Percentiles rank a stretch among this genome's conserved stretches.
phyloP scores from a whole-genome alignment of 2,888 invertebrate genomes.

The Pediacus dermestoides region DNA sequence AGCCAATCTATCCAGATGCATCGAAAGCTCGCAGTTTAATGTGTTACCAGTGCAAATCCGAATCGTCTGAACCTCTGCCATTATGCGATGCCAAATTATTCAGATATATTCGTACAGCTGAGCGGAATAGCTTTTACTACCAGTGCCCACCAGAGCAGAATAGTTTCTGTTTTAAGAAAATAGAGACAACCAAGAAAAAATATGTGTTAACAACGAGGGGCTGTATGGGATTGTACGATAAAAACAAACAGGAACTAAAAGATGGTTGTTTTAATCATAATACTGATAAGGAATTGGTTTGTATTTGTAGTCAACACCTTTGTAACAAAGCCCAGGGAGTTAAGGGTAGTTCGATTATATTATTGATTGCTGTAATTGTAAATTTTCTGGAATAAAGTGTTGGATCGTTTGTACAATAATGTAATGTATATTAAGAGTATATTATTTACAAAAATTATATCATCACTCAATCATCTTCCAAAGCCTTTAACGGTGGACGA shows the following conservation, averaged over 20 bases:
- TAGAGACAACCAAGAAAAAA: constrained; percentile 11
- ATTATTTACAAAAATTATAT: constrained; percentile 16
- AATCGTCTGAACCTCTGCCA: constrained; percentile 19
- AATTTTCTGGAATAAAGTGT: no score
- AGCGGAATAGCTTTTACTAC: constrained; percentile 19
- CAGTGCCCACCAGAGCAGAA: constrained; percentile 26
- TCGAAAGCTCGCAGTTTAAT: constrained; percentile 24
- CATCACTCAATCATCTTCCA: constrained; percentile 10
- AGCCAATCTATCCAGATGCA: constrained; percentile 24
- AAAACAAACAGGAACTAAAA: constrained; percentile 15
- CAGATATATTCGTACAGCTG: constrained; percentile 19
- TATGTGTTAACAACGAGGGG: constrained; percentile 25
- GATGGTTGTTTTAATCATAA: constrained; percentile 23
- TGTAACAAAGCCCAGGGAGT: no score
- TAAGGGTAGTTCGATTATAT: no score
- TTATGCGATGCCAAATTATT: constrained; percentile 24
- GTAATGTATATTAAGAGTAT: constrained; percentile 14
- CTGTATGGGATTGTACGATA: constrained; percentile 21
- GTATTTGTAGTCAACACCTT: constrained; percentile 26
- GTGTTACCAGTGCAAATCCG: constrained; percentile 30
- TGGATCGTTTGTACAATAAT: no score
- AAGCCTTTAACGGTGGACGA: constrained; percentile 11
- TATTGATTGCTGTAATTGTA: no score
- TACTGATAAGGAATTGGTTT: constrained; percentile 18
- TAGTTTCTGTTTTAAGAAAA: constrained; percentile 27